A percentile compares a stretch with the other conserved stretches of the same genome.
Evolutionary conservation across 2,113 vertebrate species (phyloP).

Genomic region (Hippopotamus amphibius): DNA sequence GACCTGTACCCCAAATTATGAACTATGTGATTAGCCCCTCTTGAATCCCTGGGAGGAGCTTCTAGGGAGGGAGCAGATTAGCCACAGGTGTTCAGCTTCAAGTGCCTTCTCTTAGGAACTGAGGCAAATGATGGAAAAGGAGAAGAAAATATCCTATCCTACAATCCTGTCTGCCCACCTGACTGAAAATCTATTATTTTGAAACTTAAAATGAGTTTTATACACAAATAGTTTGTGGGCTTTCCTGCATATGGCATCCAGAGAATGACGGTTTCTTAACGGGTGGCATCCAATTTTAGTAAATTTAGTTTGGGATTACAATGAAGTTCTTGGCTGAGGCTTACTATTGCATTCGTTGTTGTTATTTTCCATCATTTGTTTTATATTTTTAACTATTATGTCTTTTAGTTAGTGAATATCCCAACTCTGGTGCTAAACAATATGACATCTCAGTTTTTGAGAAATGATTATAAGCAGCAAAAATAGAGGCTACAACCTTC

Average conservation of each 20-base stretch:
- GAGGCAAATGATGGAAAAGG: background rate
- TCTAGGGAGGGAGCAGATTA: background rate
- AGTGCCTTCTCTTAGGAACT: background rate
- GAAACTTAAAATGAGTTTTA: conserved; percentile 40
- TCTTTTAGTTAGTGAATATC: conserved; percentile 33
- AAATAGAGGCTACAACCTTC: conserved; percentile 56
- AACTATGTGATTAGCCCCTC: background rate
- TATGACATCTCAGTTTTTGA: conserved; percentile 17
- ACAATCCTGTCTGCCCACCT: background rate
- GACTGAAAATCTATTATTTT: conserved; percentile 34
- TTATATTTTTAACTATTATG: background rate
- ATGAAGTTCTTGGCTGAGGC: background rate
- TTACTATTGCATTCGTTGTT: conserved; percentile 4
- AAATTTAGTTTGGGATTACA: conserved; percentile 16
- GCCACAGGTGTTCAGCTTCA: background rate
- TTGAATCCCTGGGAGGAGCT: background rate
- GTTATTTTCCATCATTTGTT: background rate
- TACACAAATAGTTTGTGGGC: background rate
- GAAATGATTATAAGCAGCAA: conserved; percentile 49
- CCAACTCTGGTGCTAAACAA: conserved; percentile 32
- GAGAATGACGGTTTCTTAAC: background rate
- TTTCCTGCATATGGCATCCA: background rate
- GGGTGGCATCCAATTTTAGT: background rate
- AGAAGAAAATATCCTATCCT: background rate
- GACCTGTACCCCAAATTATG: background rate